Percentiles rank a stretch among this genome's conserved stretches.
Conservation (phyloP, 2,888 invertebrate genomes). For the Empis livida region DNA sequence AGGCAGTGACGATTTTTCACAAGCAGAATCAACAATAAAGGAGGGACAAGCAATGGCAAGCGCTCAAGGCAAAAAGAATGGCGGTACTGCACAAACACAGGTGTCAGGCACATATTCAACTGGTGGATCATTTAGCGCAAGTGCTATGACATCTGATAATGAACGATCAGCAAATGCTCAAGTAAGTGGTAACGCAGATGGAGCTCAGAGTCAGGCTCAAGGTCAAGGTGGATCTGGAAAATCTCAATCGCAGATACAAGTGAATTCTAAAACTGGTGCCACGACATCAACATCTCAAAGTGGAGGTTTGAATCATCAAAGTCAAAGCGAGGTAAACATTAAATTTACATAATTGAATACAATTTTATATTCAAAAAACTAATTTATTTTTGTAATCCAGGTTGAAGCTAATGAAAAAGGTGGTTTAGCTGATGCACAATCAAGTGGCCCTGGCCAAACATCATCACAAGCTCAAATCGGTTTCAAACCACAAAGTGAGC, state of each 20-base stretch:
- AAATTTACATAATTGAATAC: too few species aligned
- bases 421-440: slow-evolving; percentile 75
- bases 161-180: slow-evolving; percentile 54
- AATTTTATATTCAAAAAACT: neutral
- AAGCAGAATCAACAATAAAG: slow-evolving; percentile 42
- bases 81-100: slow-evolving; percentile 68
- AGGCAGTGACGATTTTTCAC: slow-evolving; percentile 49
- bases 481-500: slow-evolving; percentile 57
- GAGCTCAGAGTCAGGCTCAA: slow-evolving; percentile 62
- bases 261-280: slow-evolving; percentile 62
- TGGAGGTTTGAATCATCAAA: slow-evolving; percentile 61
- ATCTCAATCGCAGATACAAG: slow-evolving; percentile 63
- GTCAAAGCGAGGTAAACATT: slow-evolving; percentile 31
- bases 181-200: slow-evolving; percentile 54
- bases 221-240: slow-evolving; percentile 60
- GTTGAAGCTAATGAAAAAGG: slow-evolving; percentile 72
- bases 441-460: slow-evolving; percentile 70
- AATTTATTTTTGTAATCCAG: slow-evolving; percentile 41
- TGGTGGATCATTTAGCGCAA: slow-evolving; percentile 68
- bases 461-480: slow-evolving; percentile 83
- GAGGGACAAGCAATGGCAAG: slow-evolving; percentile 65
- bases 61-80: slow-evolving; percentile 61
- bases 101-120: slow-evolving; percentile 69
- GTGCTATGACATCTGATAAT: slow-evolving; percentile 63
- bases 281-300: slow-evolving; percentile 65